Base-by-base conservation (phyloP, 2,888 invertebrate genomes). In the Epinotia nisella region DNA sequence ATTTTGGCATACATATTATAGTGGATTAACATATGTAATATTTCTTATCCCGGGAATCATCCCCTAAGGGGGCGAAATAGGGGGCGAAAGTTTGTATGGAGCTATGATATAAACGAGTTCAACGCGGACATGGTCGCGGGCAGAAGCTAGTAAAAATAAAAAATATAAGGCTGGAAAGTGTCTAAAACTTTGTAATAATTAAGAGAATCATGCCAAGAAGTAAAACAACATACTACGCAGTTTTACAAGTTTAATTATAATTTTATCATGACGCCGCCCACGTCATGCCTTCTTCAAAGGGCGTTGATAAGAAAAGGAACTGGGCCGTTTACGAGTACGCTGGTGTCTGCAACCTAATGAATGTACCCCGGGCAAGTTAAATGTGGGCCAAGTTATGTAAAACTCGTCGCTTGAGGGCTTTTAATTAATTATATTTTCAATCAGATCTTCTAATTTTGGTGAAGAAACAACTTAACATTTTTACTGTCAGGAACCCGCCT, bases 261-360 rank as follows among this genome's bases (percentile, higher is more conserved):
- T 62, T 62, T 55, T 19, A 64, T 55, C 41, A 62, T 45, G 13
- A 69, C 19, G 13, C 24, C 45, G 17, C 62, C 61, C 70, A 62
- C 45, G 61, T 69, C 69, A 17, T 15, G 19, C 10, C 58, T 35
- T 15, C 2, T 5, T 64, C 64, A 70, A 70, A 65, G 58, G 17
- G 39, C 21, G 51, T 64, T 55, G 64, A 70, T 64, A 64, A 70
- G 59, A 35, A 68, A 49, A 60, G 60, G 58, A 58, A 49, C 64
- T 45, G 55, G 39, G 49, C 19, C 55, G 39, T 24, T 45, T 61
- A 29, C 45, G 55, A 49, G 55, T 35, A 35, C 29, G 45, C 15
- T 29, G 24, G 29, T 53, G 56, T 55, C 41, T 62, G 53, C 61
- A 55, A 41, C n/a, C n/a, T 69, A 69, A 69, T 60, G 49, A 69